Percentiles rank a stretch among this genome's conserved stretches.
Evolutionary conservation across 1,140 invertebrate species (phyloP).

Genomic region (Odontomachus brunneus): DNA sequence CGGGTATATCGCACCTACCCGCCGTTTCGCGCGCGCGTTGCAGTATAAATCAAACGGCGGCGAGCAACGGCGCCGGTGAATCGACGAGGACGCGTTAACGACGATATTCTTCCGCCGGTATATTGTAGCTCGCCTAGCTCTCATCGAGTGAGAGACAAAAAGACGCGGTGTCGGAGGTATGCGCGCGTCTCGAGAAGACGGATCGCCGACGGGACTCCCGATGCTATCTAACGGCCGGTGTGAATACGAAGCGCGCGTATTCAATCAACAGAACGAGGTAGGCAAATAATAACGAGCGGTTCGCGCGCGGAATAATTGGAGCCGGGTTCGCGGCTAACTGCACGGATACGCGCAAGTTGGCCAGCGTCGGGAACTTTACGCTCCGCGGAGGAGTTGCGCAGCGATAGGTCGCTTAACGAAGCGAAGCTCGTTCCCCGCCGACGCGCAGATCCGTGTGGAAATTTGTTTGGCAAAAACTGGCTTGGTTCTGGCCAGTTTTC

Average conservation of each 20-base stretch:
- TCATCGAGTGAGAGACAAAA: background rate
- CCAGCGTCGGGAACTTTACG: conserved; percentile 39
- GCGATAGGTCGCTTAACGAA: conserved; percentile 51
- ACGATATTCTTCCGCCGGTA: conserved; percentile 1
- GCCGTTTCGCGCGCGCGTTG: background rate
- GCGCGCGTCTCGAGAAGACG: background rate
- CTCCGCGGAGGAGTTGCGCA: conserved; percentile 30
- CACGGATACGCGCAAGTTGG: conserved; percentile 13
- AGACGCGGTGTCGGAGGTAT: background rate
- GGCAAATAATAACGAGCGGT: conserved; percentile 48
- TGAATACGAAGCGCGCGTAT: conserved; percentile 19
- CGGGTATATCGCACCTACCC: background rate
- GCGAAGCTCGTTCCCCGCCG: conserved; percentile 35
- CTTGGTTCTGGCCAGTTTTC: too few relatives aligned
- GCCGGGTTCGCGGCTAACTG: conserved; percentile 18
- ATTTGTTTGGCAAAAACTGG: too few relatives aligned
- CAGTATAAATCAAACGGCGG: conserved; percentile 20
- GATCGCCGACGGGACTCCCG: conserved; percentile 9
- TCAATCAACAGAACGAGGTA: conserved; percentile 42
- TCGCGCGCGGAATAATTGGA: conserved; percentile 53
- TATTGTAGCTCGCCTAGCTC: too few relatives aligned
- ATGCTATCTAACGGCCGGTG: background rate
- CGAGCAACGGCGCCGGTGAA: conserved; percentile 18
- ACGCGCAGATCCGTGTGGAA: conserved; percentile 14
- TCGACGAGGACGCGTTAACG: conserved; percentile 20